A percentile compares a stretch with the other conserved stretches of the same genome.
Evolutionary conservation across 1,140 invertebrate genomes (phyloP).

Genomic region (Gonioctena quinquepunctata): DNA sequence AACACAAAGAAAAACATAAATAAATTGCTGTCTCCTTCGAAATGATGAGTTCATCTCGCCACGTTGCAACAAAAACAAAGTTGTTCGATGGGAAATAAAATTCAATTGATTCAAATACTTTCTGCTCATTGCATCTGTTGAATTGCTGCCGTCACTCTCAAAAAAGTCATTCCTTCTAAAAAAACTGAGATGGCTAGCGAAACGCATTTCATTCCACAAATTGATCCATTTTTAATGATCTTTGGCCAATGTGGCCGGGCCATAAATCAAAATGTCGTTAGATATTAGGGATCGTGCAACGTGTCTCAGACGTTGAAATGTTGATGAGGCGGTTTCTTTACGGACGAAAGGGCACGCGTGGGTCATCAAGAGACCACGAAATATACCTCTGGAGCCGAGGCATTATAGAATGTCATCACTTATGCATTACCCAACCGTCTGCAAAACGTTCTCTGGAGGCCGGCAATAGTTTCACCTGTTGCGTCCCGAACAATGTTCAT

Average conservation of each 20-base stretch:
- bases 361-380: constrained; percentile 22
- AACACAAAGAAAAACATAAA: too few species aligned
- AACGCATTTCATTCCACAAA: neutral
- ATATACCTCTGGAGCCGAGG: neutral
- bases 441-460: constrained; percentile 12
- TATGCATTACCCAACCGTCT: constrained; percentile 16
- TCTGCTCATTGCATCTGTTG: too few species aligned
- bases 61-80: too few species aligned
- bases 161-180: too few species aligned
- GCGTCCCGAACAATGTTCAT: neutral
- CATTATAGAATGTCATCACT: constrained; percentile 16
- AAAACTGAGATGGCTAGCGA: neutral
- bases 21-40: too few species aligned
- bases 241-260: neutral
- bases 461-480: constrained; percentile 19
- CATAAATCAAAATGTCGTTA: constrained; percentile 15
- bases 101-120: too few species aligned
- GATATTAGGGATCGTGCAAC: neutral
- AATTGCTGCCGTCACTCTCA: too few species aligned
- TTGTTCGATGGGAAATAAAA: too few species aligned
- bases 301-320: constrained; percentile 8
- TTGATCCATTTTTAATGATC: constrained; percentile 9
- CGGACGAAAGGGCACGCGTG: neutral
- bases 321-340: constrained; percentile 16
- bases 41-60: too few species aligned